phyloP scores from a whole-genome alignment of 2,113 vertebrate species.

The Pteronura brasiliensis region DNA sequence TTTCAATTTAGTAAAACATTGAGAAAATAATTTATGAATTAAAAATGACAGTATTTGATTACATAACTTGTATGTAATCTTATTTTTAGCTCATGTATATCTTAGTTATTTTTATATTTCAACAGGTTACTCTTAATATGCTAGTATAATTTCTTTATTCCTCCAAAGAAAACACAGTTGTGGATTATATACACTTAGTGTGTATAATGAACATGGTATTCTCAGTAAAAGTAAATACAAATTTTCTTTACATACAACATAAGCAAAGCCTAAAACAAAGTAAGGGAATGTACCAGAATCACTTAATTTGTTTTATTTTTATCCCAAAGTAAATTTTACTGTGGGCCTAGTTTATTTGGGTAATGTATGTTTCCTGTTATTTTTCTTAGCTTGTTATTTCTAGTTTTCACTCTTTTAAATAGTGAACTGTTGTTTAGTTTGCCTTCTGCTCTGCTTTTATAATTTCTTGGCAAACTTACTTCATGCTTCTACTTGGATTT shows the following conservation, averaged over 20 bases:
- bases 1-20: neutral
- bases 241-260: neutral
- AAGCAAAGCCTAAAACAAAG: neutral
- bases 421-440: neutral
- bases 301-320: neutral
- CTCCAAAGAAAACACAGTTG: neutral
- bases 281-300: neutral
- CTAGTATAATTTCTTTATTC: neutral
- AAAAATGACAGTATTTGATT: neutral
- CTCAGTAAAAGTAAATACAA: constrained; percentile 1
- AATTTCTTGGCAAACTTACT: neutral
- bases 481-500: neutral
- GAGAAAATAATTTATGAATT: neutral
- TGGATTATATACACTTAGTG: neutral
- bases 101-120: constrained; percentile 31
- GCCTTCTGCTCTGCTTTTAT: neutral
- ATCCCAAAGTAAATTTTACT: neutral
- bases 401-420: neutral
- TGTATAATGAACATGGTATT: neutral
- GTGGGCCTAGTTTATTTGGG: neutral
- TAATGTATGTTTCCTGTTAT: neutral
- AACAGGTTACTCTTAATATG: neutral
- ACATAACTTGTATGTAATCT: neutral
- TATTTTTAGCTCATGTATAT: neutral
- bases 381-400: neutral